These are phyloP conservation scores for Gulo gulo DNA, from an alignment of 2,113 vertebrate species.

Conservation along the genomic window DNA sequence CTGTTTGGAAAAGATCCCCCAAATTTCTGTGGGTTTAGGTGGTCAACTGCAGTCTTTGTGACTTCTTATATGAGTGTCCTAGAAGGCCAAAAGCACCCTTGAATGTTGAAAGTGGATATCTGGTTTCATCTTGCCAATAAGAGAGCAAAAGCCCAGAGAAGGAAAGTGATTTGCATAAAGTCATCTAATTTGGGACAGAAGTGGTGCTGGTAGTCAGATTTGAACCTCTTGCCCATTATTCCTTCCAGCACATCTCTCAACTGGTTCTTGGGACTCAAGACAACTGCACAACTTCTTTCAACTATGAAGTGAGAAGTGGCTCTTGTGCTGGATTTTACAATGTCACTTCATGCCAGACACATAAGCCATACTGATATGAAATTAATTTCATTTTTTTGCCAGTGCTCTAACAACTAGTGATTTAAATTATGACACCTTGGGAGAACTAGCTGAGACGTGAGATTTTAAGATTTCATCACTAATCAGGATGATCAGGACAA, in stretches of 20 bases:
- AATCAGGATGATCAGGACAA: neutral
- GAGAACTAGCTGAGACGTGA: constrained; percentile 11
- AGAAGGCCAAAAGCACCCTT: neutral
- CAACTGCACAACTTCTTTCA: neutral
- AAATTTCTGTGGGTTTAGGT: neutral
- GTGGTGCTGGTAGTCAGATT: neutral
- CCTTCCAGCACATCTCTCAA: neutral
- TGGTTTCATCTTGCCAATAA: constrained; percentile 7
- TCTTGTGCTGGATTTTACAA: constrained; percentile 36
- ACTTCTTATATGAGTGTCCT: neutral
- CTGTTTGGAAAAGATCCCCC: neutral
- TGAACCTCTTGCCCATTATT: neutral
- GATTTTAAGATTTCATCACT: constrained; percentile 43
- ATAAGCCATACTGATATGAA: constrained; percentile 8
- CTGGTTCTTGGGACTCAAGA: constrained; percentile 34
- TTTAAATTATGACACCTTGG: constrained; percentile 58
- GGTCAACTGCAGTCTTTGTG: neutral
- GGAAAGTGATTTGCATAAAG: constrained; percentile 25
- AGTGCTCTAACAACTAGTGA: neutral
- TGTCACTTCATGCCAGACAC: constrained; percentile 25
- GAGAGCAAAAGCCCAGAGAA: neutral
- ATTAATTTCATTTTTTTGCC: constrained; percentile 48
- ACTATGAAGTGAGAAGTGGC: neutral
- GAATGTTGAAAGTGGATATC: neutral
- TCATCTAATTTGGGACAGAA: neutral